A percentile compares a stretch with the other conserved stretches of the same genome.
phyloP scores from a whole-genome alignment of 1,140 invertebrate genomes.

The Papilio glaucus region DNA sequence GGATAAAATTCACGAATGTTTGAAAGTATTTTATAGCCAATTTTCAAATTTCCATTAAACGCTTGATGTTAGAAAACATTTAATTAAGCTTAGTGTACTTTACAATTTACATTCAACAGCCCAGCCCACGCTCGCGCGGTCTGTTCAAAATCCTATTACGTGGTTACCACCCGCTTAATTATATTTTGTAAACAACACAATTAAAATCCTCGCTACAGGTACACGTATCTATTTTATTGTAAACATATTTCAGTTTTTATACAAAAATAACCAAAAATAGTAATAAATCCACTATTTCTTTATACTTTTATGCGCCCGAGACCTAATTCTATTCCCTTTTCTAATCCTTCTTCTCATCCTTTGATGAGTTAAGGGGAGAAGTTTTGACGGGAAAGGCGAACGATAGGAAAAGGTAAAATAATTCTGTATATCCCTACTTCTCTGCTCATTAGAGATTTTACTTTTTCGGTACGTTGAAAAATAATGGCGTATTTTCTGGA shows the following conservation, averaged over 20 bases:
- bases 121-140: neutral
- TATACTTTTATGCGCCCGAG: too few species aligned
- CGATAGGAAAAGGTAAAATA: too few species aligned
- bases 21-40: neutral
- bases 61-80: neutral
- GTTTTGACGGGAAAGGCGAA: too few species aligned
- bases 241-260: neutral
- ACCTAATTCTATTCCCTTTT: too few species aligned
- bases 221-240: neutral
- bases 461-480: neutral
- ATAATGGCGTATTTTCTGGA: neutral
- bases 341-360: too few species aligned
- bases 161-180: conserved; percentile 22
- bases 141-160: conserved; percentile 21
- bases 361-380: too few species aligned
- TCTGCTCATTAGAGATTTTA: too few species aligned
- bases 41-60: conserved; percentile 5
- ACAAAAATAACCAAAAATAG: too few species aligned
- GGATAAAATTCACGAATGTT: neutral
- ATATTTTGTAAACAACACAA: conserved; percentile 2
- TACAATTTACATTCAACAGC: conserved; percentile 11
- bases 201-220: neutral
- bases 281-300: too few species aligned
- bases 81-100: conserved; percentile 16
- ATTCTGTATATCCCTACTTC: too few species aligned